Evolutionary conservation across 2,888 invertebrate genomes (phyloP), one percentile per base, ranked within the genome.

Genomic region (Ichneumoninae sp.): DNA sequence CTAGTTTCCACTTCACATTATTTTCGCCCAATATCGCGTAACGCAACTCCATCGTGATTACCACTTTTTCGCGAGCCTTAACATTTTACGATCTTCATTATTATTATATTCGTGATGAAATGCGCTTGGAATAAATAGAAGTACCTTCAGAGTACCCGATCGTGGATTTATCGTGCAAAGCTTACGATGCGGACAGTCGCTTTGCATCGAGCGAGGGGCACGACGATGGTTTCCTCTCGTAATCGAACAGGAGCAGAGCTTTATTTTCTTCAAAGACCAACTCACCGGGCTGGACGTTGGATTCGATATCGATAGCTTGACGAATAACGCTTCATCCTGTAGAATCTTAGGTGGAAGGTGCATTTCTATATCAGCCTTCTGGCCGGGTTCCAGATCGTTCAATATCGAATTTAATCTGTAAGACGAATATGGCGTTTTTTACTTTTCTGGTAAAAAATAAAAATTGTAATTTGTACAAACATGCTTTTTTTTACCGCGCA

Each of bases 141-240:
- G 65, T 90, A 94, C 94, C 82, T 89, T 83, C 47, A 94, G 88
- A 33, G 75, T 87, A 60, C 90, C 89, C 7, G 89, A 87, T 54
- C 89, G 87, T n/a, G 93, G 88, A 72, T 87, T 86, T 82, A 94
- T 86, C 4, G 87, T 86, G 30, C 93, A 86, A 80, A 92, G 88
- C 65, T 90, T 86, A 82, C 92, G 89, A 79, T 94, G 94, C 2
- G 90, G 89, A 88, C 94, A 94, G 54, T 93, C 88, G 80, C 90
- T 92, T 3, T 86, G 84, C 77, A 88, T 89, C 72, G 89, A 88
- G 54, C 92, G 89, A 19, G 89, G 87, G 36, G 93, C 91, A 19
- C 92, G 77, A 50, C 90, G 88, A 57, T 85, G 87, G 0, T 85
- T 82, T 65, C 88, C 88, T 10, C 71, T 82, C 66, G 88, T 87